Conservation (phyloP, 64 coral and sea anemone genomes). For the Montipora capricornis region DNA sequence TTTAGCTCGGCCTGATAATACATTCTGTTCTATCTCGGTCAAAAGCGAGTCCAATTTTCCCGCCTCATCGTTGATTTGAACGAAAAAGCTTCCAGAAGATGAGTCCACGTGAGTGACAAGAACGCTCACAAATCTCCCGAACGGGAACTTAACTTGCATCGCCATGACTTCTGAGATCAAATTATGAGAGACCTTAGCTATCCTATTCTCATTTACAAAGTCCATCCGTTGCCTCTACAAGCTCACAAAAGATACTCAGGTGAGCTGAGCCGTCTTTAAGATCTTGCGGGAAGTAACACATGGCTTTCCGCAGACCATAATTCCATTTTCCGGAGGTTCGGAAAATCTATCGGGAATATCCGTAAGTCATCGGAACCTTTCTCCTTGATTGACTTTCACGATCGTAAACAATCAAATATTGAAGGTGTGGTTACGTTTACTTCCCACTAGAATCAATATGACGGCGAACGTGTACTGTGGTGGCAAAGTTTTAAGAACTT, state of each 20-base stretch:
- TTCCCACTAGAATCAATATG: conserved; percentile 35
- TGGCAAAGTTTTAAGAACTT: conserved; percentile 69
- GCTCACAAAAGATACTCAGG: not conserved
- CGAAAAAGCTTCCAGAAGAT: conserved; percentile 74
- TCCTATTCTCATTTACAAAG: not conserved
- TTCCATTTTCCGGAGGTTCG: not conserved
- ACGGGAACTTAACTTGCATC: conserved; percentile 77
- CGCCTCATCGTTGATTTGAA: conserved; percentile 89
- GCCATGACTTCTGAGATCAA: conserved; percentile 61
- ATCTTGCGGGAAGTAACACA: not conserved
- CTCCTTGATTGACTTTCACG: conserved; percentile 21
- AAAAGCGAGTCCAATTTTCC: conserved; percentile 81
- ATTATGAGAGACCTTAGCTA: not conserved
- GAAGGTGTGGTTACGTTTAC: conserved; percentile 64
- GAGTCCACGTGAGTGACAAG: conserved; percentile 89
- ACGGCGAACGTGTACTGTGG: conserved; percentile 59
- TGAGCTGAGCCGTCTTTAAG: no score
- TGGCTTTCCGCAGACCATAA: conserved; percentile 8
- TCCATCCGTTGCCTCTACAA: not conserved
- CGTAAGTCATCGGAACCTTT: not conserved
- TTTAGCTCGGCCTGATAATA: conserved; percentile 37
- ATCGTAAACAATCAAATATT: conserved; percentile 59
- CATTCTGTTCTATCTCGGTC: conserved; percentile 86
- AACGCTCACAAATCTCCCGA: conserved; percentile 82
- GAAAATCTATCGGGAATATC: not conserved